These are phyloP conservation scores for Aphelocoma coerulescens DNA, from an alignment of 2,113 vertebrate species.

Conservation along the genomic window DNA sequence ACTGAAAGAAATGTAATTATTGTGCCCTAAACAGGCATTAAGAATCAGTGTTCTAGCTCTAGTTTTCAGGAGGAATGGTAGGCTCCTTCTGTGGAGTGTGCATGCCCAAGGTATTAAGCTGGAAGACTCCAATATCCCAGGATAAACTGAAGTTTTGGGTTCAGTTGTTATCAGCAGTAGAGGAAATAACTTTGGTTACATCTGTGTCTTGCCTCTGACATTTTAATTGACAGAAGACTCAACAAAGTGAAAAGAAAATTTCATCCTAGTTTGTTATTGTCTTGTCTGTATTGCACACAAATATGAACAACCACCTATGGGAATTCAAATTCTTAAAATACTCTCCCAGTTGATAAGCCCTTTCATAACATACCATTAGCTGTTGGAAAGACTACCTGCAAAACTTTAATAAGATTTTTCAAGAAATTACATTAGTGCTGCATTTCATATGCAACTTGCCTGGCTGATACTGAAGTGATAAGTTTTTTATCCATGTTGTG, in stretches of 20 bases:
- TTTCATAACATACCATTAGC: neutral
- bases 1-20: neutral
- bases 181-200: neutral
- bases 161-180: neutral
- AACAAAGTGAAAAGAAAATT: neutral
- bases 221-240: neutral
- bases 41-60: neutral
- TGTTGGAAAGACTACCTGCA: neutral
- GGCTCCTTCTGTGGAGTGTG: neutral
- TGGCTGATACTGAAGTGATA: neutral
- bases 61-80: neutral
- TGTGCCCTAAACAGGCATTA: neutral
- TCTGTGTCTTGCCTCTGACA: neutral
- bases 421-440: neutral
- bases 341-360: neutral
- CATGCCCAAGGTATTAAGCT: neutral
- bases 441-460: neutral
- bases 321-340: neutral
- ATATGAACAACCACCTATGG: neutral
- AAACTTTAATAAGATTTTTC: neutral
- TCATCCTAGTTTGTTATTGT: neutral
- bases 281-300: neutral
- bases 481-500: neutral
- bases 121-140: neutral
- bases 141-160: neutral